Evolutionary conservation across 2,113 vertebrate species (phyloP), one percentile per base, ranked within the genome.

Genomic region (crab-eating macaque (Macaca fascicularis)): DNA sequence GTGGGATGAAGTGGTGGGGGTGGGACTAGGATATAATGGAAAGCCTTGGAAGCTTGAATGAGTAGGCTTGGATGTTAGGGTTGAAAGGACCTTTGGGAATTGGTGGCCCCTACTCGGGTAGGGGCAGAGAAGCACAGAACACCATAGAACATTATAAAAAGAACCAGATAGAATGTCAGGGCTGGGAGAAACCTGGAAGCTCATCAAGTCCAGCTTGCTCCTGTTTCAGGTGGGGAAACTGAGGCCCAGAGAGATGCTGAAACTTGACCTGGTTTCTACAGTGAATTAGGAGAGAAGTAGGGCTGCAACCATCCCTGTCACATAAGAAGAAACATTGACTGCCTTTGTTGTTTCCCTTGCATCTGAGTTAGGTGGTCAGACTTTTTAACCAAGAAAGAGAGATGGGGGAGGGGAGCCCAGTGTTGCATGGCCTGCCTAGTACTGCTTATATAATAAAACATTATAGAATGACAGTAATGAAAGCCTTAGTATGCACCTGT

Each of bases 41-140:
- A 83, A 92, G 11, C 50, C 52, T 95, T 92, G 32, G 13, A 75
- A 95, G 67, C 17, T 88, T 96, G 20, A 95, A 72, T 45, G 20
- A 90, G 10, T 45, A 90, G 27, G 55, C 17, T 86, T 57, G 35
- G 48, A 85, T 38, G 6, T 93, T 43, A 50, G 4, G 11, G 27
- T 55, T 89, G n/a, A 89, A 89, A 57, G 11, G 11, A 81, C 27
- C 25, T 86, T 82, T 57, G n/a, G n/a, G 59, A 89, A 78, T 79
- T 17, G 48, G 50, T 94, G 40, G 40, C 27, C 14, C 30, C 23
- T 81, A 61, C 72, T 61, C 75, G 40, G 11, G 19, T 86, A 97
- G 38, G 38, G 10, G 13, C 61, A 76, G 22, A 88, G 7, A 45
- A 27, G 20, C 32, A 64, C 27, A 43, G 67, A 89, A 89, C 80